Conservation (phyloP, 2,888 invertebrate species). For the Hirtodrosophila trivittata region DNA sequence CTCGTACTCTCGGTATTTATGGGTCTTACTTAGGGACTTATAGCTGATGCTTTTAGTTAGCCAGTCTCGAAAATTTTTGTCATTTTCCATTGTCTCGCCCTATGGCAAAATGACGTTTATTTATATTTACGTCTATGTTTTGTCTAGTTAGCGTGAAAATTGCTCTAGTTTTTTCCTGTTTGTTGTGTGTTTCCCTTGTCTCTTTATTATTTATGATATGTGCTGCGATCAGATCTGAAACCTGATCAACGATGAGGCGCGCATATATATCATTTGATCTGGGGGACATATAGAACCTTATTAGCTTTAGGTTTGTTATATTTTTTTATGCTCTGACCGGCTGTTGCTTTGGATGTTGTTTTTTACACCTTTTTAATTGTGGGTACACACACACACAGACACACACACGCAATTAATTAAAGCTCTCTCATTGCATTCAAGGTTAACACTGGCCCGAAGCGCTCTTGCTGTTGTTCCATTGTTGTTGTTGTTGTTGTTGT, state of each 20-base stretch:
- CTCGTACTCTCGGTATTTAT: slow-evolving; percentile 27
- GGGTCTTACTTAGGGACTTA: slow-evolving; percentile 25
- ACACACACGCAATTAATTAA: slow-evolving; percentile 64
- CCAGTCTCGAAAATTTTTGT: too few relatives aligned
- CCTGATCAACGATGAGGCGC: slow-evolving; percentile 51
- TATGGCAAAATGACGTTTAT: slow-evolving; percentile 56
- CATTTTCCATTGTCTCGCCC: slow-evolving; percentile 35
- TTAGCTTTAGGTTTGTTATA: not conserved
- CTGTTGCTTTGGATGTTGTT: slow-evolving; percentile 23
- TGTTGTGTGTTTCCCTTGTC: slow-evolving; percentile 1
- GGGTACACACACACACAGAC: slow-evolving; percentile 20
- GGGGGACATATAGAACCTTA: slow-evolving; percentile 48
- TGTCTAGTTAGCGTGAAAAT: slow-evolving; percentile 69
- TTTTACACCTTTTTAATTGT: slow-evolving; percentile 73
- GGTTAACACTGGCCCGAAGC: slow-evolving; percentile 61
- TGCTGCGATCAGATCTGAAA: slow-evolving; percentile 12
- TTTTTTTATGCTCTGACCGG: slow-evolving; percentile 10
- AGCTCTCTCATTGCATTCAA: slow-evolving; percentile 78
- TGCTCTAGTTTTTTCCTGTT: slow-evolving; percentile 72
- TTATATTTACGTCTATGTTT: slow-evolving; percentile 33
- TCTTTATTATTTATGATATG: slow-evolving; percentile 4
- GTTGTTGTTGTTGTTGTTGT: slow-evolving; percentile 10
- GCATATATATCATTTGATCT: slow-evolving; percentile 49
- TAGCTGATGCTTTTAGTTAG: too few relatives aligned
- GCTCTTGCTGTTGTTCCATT: slow-evolving; percentile 36